A percentile compares a stretch with the other conserved stretches of the same genome.
Conservation (phyloP, 2,113 vertebrate species). For the Cyanoderma ruficeps region DNA sequence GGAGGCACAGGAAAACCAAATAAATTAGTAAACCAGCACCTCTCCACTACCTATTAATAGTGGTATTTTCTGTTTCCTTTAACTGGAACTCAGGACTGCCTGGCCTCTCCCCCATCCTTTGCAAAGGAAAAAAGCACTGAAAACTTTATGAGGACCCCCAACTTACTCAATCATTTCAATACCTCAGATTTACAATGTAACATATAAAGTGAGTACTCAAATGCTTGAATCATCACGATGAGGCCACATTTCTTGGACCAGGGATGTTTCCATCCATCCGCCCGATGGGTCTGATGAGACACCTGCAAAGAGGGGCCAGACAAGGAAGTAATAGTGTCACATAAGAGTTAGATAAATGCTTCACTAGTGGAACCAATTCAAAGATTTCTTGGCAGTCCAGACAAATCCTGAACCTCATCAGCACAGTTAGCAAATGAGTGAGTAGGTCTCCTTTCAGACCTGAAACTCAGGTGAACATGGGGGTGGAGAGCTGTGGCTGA, state of each 20-base stretch:
- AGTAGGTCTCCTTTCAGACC: not conserved
- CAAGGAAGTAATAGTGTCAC: not conserved
- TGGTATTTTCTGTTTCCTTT: not conserved
- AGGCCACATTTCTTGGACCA: not conserved
- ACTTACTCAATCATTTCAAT: not conserved
- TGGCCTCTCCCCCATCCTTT: not conserved
- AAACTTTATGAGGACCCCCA: not conserved
- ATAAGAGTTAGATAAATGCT: not conserved
- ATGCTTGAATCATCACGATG: not conserved
- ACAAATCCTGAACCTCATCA: fast-evolving
- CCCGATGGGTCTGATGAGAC: not conserved
- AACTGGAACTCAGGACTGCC: not conserved
- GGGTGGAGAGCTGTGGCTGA: not conserved
- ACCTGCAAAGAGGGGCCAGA: not conserved
- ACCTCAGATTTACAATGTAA: not conserved
- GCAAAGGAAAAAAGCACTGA: not conserved
- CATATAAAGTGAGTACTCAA: not conserved
- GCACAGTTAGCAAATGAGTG: not conserved
- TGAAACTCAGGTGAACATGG: not conserved
- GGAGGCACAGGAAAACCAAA: not conserved
- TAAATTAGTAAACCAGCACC: not conserved
- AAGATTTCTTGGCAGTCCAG: not conserved
- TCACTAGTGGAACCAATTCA: not conserved
- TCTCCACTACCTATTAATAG: not conserved
- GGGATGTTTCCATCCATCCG: not conserved